phyloP scores from a whole-genome alignment of 2,113 vertebrate species.

The Phaethon lepturus region DNA sequence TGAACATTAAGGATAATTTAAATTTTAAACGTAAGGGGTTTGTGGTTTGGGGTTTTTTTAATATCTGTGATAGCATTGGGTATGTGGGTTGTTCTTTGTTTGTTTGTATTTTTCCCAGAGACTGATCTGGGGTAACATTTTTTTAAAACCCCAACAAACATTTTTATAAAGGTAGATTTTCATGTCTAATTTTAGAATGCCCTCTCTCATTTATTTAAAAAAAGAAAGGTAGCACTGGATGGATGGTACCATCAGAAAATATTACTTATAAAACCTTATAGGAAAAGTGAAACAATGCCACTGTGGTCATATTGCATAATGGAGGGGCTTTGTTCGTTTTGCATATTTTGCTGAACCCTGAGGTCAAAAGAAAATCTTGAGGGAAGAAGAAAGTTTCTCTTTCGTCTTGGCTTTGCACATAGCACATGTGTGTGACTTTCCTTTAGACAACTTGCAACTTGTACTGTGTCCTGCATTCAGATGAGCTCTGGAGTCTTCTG shows the following conservation, averaged over 20 bases:
- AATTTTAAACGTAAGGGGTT: neutral
- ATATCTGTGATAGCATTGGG: neutral
- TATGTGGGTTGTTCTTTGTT: neutral
- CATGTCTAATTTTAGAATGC: neutral
- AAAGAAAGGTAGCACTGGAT: neutral
- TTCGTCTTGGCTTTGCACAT: neutral
- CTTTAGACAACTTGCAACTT: neutral
- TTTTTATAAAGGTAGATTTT: neutral
- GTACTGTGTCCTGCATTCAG: fast-evolving
- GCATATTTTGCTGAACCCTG: neutral
- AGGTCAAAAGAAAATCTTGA: neutral
- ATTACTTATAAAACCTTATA: neutral
- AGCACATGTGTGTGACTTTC: neutral
- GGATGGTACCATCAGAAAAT: neutral
- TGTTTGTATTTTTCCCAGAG: neutral
- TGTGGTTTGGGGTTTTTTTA: neutral
- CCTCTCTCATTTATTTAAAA: neutral
- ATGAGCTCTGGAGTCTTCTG: neutral
- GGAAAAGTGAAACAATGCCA: neutral
- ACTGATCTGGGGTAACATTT: neutral
- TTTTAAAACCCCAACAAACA: neutral
- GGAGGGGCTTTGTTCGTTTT: neutral
- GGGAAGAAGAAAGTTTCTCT: neutral
- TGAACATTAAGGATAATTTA: neutral
- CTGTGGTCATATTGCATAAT: neutral